phyloP scores from a whole-genome alignment of 2,113 vertebrate species.

The Prionailurus viverrinus region DNA sequence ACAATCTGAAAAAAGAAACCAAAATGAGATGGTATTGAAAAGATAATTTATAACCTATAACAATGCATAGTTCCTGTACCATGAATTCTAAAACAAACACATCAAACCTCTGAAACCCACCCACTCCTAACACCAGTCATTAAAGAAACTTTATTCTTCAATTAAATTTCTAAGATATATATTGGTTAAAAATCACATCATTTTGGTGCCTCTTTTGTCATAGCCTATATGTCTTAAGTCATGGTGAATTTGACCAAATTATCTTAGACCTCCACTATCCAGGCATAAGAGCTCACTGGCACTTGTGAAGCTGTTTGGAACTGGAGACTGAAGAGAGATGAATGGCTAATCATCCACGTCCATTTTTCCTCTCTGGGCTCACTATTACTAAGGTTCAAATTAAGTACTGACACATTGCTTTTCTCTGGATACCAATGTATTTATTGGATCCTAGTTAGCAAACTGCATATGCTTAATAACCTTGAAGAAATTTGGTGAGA shows the following conservation, averaged over 20 bases:
- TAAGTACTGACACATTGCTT: background rate
- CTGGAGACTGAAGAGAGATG: background rate
- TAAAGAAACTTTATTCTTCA: background rate
- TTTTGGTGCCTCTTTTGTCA: constrained; percentile 26
- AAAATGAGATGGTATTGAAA: constrained; percentile 28
- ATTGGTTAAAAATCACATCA: constrained; percentile 39
- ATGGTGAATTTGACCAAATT: constrained; percentile 23
- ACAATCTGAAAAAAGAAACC: constrained; percentile 88
- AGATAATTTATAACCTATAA: background rate
- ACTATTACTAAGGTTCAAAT: background rate
- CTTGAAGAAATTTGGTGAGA: constrained; percentile 28
- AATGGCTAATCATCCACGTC: background rate
- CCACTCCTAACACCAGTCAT: background rate
- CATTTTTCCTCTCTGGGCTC: background rate
- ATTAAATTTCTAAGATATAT: background rate
- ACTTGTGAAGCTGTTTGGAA: constrained; percentile 7
- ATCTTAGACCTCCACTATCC: background rate
- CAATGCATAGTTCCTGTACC: background rate
- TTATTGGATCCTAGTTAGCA: constrained; percentile 7
- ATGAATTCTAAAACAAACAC: constrained; percentile 40
- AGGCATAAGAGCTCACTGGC: background rate
- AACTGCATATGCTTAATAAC: background rate
- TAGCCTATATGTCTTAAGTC: background rate
- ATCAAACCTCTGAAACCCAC: background rate
- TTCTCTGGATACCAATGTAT: constrained; percentile 1